Conservation (phyloP, 1,140 invertebrate species). For the Aphaenogaster rudis region DNA sequence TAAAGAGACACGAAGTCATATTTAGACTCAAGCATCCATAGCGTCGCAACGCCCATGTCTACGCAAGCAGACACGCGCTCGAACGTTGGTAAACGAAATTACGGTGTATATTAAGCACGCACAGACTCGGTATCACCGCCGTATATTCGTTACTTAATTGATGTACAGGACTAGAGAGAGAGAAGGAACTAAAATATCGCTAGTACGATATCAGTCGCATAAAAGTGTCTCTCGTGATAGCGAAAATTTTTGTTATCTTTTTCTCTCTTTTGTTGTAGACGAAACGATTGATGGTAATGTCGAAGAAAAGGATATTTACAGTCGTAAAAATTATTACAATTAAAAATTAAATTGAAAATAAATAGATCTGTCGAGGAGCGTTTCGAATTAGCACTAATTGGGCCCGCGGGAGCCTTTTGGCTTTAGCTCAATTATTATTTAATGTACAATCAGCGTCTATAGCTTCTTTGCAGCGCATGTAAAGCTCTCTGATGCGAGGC, state of each 20-base stretch:
- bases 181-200: not conserved
- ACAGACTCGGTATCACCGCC: not conserved
- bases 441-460: not conserved
- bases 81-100: slow-evolving; percentile 33
- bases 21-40: not conserved
- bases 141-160: slow-evolving; percentile 39
- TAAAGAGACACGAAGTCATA: not conserved
- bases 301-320: slow-evolving; percentile 12
- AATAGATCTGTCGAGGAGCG: not conserved
- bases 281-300: not conserved
- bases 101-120: not conserved
- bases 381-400: not conserved
- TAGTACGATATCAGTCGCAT: not conserved
- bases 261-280: slow-evolving; percentile 18
- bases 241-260: not conserved
- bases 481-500: not conserved
- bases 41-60: slow-evolving; percentile 17
- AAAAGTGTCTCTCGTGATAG: not conserved
- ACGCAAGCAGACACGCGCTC: not conserved
- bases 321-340: not conserved
- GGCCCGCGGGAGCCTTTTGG: not conserved
- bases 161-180: not conserved
- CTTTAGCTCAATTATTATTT: not conserved
- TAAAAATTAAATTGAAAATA: not conserved
- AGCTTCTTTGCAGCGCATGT: not conserved